A percentile compares a stretch with the other conserved stretches of the same genome.
phyloP scores from a whole-genome alignment of 1,140 invertebrate genomes.

The Heliconius hermathena region DNA sequence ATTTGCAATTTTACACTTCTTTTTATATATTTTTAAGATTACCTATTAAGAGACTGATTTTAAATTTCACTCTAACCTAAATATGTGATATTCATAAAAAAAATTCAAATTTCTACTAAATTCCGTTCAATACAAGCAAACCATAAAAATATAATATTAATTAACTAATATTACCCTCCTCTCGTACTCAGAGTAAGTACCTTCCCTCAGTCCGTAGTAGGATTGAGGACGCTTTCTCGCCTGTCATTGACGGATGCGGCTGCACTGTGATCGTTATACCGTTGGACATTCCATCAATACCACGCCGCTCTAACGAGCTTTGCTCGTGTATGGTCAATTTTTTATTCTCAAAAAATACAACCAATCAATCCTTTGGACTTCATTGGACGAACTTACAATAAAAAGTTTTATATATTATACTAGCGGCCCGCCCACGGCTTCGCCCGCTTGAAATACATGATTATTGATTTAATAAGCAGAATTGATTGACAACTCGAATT shows the following conservation, averaged over 20 bases:
- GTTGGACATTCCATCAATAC: constrained; percentile 63
- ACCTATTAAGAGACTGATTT: no score
- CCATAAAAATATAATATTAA: not conserved
- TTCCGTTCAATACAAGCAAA: not conserved
- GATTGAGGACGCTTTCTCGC: constrained; percentile 44
- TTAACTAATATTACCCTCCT: not conserved
- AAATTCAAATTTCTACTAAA: not conserved
- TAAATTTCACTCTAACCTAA: no score
- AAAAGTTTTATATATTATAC: not conserved
- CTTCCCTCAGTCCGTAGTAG: constrained; percentile 31
- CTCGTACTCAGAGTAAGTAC: constrained; percentile 17
- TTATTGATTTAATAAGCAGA: no score
- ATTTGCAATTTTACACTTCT: no score
- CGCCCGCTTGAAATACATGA: no score
- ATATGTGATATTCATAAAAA: no score
- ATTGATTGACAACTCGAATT: no score
- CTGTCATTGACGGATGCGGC: constrained; percentile 66
- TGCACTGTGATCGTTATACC: constrained; percentile 58
- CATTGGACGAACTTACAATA: not conserved
- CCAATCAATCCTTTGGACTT: not conserved
- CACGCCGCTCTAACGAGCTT: constrained; percentile 59
- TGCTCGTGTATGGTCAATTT: constrained; percentile 46
- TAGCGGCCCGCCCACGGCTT: no score
- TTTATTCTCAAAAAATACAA: constrained; percentile 45
- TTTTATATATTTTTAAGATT: no score